Evolutionary conservation across 2,888 invertebrate species (phyloP).

Genomic region (Scotopteryx bipunctaria): DNA sequence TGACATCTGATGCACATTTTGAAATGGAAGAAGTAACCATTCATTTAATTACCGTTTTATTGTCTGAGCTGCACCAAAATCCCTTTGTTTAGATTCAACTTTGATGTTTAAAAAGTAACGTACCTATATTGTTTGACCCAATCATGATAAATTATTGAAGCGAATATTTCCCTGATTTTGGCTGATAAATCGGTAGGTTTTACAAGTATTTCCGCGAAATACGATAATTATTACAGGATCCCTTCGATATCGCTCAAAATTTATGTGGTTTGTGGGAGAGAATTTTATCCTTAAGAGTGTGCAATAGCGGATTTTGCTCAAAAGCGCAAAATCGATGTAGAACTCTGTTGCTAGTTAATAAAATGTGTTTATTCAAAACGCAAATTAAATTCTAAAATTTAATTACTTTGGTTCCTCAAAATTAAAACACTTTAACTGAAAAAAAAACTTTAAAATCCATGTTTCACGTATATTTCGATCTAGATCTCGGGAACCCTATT

Average conservation of each 20-base stretch:
- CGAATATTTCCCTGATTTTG: neutral
- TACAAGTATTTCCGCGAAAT: slow-evolving; percentile 14
- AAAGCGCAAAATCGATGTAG: too few species aligned
- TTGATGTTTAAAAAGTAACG: neutral
- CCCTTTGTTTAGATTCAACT: neutral
- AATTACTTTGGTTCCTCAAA: too few species aligned
- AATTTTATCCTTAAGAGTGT: slow-evolving; percentile 13
- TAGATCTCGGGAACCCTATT: too few species aligned
- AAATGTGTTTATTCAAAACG: too few species aligned
- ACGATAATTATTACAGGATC: slow-evolving; percentile 17
- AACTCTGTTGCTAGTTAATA: too few species aligned
- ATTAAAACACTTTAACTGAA: too few species aligned
- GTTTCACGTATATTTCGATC: too few species aligned
- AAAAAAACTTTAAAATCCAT: too few species aligned
- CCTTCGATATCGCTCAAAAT: slow-evolving; percentile 1
- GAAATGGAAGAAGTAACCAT: too few species aligned
- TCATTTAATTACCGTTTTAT: too few species aligned
- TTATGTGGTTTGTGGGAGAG: slow-evolving; percentile 6
- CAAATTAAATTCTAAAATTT: too few species aligned
- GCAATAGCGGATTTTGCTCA: neutral
- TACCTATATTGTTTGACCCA: neutral
- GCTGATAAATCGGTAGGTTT: slow-evolving; percentile 7
- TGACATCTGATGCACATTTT: too few species aligned
- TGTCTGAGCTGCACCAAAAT: neutral
- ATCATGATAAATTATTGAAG: neutral